Percentiles rank a stretch among this genome's conserved stretches.
phyloP scores from a whole-genome alignment of 2,797 vertebrate genomes.

The Vireo griseus region DNA sequence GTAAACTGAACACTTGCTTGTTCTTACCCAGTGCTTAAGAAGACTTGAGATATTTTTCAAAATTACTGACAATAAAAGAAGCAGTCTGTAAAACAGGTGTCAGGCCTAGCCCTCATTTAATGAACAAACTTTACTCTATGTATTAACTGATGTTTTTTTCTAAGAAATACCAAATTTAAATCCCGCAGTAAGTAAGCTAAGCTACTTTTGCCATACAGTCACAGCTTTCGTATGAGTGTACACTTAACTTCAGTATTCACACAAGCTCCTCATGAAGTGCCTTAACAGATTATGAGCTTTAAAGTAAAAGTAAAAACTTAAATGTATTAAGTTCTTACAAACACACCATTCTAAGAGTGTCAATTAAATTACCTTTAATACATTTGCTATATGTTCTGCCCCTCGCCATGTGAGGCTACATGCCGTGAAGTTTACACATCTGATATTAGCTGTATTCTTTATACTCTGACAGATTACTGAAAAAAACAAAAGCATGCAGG shows the following conservation, averaged over 20 bases:
- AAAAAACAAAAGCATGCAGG: not conserved
- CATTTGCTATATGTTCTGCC: constrained; percentile 88
- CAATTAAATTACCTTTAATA: constrained; percentile 85
- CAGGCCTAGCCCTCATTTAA: not conserved
- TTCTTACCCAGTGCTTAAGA: not conserved
- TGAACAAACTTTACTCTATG: not conserved
- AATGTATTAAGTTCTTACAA: not conserved
- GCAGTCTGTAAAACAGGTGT: not conserved
- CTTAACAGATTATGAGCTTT: not conserved
- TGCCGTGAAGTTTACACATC: constrained; percentile 87
- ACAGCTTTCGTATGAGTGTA: not conserved
- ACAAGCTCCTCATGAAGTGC: not conserved
- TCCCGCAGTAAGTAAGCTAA: not conserved
- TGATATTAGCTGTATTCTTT: constrained; percentile 87
- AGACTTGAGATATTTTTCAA: not conserved
- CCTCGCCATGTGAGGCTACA: constrained; percentile 93
- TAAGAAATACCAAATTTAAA: not conserved
- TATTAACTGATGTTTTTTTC: not conserved
- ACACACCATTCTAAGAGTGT: not conserved
- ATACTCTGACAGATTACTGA: constrained; percentile 92
- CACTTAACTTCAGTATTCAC: not conserved
- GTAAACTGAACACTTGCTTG: not conserved
- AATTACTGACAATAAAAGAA: not conserved
- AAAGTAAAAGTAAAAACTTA: not conserved
- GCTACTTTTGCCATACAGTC: not conserved